Evolutionary conservation across 2,888 invertebrate species (phyloP).

Genomic region (Papilio gigon): DNA sequence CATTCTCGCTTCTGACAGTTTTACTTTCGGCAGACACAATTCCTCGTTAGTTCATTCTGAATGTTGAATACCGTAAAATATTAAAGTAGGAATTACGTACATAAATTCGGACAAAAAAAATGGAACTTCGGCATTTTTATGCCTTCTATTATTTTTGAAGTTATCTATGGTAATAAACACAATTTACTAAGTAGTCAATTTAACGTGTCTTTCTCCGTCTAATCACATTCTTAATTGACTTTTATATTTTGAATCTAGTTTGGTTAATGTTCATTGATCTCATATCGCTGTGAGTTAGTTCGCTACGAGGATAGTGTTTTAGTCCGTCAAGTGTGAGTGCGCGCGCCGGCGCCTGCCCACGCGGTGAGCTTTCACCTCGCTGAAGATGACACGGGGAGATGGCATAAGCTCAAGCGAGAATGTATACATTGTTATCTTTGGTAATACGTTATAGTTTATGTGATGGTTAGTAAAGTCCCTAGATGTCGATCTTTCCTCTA

Average conservation of each 20-base stretch:
- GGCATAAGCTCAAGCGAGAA: conserved; percentile 18
- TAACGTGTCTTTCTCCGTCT: neutral
- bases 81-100: neutral
- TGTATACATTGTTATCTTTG: neutral
- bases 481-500: too few species aligned
- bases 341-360: conserved; percentile 54
- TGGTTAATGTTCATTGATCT: conserved; percentile 28
- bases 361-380: conserved; percentile 65
- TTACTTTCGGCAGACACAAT: conserved; percentile 39
- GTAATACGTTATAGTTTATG: neutral
- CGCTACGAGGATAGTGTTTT: conserved; percentile 50
- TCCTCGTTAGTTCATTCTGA: conserved; percentile 36
- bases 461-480: too few species aligned
- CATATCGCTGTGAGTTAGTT: conserved; percentile 34
- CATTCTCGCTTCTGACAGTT: conserved; percentile 28
- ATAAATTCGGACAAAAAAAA: neutral
- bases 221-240: conserved; percentile 3
- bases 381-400: conserved; percentile 42
- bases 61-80: conserved; percentile 9
- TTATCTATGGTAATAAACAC: neutral
- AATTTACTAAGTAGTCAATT: neutral
- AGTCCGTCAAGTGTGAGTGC: conserved; percentile 49
- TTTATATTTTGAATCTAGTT: conserved; percentile 3
- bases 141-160: neutral
- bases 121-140: neutral